Evolutionary conservation across 2,797 vertebrate species (phyloP).

Genomic region (Prionace glauca): DNA sequence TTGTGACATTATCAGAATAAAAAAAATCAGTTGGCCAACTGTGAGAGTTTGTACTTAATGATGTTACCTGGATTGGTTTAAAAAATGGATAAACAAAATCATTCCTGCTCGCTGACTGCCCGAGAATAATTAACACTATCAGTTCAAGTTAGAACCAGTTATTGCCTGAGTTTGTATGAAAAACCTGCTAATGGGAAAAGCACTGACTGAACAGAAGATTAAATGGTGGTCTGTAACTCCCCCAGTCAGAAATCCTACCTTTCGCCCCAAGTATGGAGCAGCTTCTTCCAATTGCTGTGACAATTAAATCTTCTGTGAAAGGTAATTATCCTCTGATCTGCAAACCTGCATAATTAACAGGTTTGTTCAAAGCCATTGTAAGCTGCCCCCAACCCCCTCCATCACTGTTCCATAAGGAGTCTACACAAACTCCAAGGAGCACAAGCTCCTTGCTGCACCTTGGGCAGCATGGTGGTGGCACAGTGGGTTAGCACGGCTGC

Average conservation of each 20-base stretch:
- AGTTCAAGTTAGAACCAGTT: not conserved
- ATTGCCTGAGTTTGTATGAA: not conserved
- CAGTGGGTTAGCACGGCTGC: too few relatives aligned
- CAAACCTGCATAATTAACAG: not conserved
- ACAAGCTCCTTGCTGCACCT: too few relatives aligned
- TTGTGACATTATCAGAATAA: not conserved
- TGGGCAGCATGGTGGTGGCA: too few relatives aligned
- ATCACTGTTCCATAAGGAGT: too few relatives aligned
- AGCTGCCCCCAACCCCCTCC: not conserved
- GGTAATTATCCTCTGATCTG: not conserved
- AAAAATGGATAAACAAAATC: not conserved
- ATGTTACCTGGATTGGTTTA: not conserved
- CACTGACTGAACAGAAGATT: not conserved
- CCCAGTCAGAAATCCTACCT: not conserved
- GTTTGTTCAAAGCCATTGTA: not conserved
- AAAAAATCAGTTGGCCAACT: not conserved
- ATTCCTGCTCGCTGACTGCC: not conserved
- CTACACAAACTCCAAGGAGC: too few relatives aligned
- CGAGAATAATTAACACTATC: not conserved
- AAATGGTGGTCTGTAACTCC: not conserved
- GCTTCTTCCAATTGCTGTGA: not conserved
- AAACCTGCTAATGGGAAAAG: not conserved
- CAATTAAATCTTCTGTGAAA: constrained; percentile 5
- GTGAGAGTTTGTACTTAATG: not conserved
- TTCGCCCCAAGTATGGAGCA: not conserved